Evolutionary conservation across 2,888 invertebrate genomes (phyloP).

Genomic region (Stenchaetothrips biformis): DNA sequence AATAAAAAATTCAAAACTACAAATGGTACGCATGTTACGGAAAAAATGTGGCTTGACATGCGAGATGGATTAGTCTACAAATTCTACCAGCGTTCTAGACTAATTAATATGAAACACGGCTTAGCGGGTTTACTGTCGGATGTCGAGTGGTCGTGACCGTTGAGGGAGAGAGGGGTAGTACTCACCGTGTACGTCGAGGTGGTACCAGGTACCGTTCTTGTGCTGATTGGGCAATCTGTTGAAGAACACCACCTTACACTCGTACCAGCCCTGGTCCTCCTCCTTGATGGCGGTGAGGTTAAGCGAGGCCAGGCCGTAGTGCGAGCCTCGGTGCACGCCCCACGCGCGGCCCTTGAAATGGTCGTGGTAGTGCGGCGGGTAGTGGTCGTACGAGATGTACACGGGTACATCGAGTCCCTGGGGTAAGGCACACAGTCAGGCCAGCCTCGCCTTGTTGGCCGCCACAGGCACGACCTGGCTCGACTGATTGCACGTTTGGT

Average conservation of each 20-base stretch:
- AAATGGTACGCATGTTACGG: too few relatives aligned
- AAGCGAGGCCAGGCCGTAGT: conserved; percentile 87
- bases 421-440: conserved; percentile 33
- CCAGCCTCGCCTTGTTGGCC: too few relatives aligned
- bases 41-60: too few relatives aligned
- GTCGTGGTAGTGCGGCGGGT: conserved; percentile 92
- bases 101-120: too few relatives aligned
- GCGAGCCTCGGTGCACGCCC: conserved; percentile 79
- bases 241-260: conserved; percentile 89
- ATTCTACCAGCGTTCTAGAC: too few relatives aligned
- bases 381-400: conserved; percentile 97
- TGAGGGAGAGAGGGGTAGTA: conserved; percentile 22
- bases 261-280: conserved; percentile 95
- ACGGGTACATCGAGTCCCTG: conserved; percentile 95
- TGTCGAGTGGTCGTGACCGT: background rate
- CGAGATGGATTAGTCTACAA: too few relatives aligned
- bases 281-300: conserved; percentile 92
- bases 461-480: too few relatives aligned
- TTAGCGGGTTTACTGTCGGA: too few relatives aligned
- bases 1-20: too few relatives aligned
- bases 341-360: conserved; percentile 90
- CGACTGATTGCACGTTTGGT: conserved; percentile 15
- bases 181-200: conserved; percentile 86
- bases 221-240: conserved; percentile 89
- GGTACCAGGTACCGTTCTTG: conserved; percentile 96